Evolutionary conservation across 2,113 vertebrate species (phyloP), one percentile per base, ranked within the genome.

Genomic region (Prionailurus bengalensis): DNA sequence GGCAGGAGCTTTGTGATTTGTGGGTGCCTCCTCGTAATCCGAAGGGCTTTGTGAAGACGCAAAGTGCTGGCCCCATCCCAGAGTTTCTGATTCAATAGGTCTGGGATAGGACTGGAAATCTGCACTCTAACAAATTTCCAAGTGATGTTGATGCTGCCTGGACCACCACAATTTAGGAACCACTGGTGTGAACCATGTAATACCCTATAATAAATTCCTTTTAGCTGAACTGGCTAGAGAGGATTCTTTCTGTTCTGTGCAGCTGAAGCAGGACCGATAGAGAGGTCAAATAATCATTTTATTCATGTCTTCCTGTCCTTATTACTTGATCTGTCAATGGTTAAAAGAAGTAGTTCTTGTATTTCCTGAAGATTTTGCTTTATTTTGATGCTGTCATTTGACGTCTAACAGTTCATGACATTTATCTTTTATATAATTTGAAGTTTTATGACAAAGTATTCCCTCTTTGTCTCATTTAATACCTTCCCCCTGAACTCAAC

Each of bases 381-480:
- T 70, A 15, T 94, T 86, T 96, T 66, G 48, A 79, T 79, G 42
- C 27, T 94, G 25, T 82, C 74, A 48, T 66, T 81, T 91, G 48
- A 70, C 66, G 25, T 82, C 39, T 88, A 87, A 73, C 74, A 5
- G 36, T 92, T 84, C 21, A 15, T 83, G 51, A 23, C 16, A 68
- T 31, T 85, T 90, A 36, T 76, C 12, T 96, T 83, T 94, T 94
- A 83, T 88, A 39, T 71, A 63, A 89, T 63, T 78, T 95, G 33
- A 92, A 70, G 27, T 92, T 97, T 78, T 92, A 71, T 70, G 89
- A 51, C 89, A 42, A 97, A 78, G n/a, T 87, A 15, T 27, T 92
- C 15, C n/a, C 6, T 89, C 84, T 94, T 84, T 70, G 29, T 89
- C 29, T 27, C 58, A 61, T 86, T 95, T 85, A 81, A n/a, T 76